Percentiles rank a stretch among this genome's conserved stretches.
phyloP scores from a whole-genome alignment of 1,140 invertebrate species.

The Geopemphigus sp. region DNA sequence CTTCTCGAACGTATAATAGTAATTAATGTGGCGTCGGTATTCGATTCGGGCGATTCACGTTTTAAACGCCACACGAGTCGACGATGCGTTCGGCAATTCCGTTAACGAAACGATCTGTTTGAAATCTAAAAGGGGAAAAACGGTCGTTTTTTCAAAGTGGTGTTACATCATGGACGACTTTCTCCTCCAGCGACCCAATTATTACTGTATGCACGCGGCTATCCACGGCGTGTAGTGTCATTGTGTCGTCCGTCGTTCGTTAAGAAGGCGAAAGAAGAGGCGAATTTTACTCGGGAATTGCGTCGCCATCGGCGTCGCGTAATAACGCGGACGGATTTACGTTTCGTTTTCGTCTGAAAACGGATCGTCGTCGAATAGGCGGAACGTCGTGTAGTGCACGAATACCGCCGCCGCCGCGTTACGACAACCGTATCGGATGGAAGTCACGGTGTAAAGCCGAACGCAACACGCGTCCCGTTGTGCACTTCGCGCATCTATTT shows the following conservation, averaged over 20 bases:
- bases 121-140: neutral
- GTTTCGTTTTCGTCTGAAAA: too few relatives aligned
- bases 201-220: neutral
- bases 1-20: conserved; percentile 4
- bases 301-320: neutral
- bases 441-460: too few relatives aligned
- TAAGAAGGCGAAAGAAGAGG: neutral
- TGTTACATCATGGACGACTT: conserved; percentile 39
- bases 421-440: too few relatives aligned
- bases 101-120: conserved; percentile 10
- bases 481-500: neutral
- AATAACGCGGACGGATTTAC: neutral
- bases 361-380: neutral
- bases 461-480: too few relatives aligned
- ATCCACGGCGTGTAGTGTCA: neutral
- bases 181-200: conserved; percentile 38
- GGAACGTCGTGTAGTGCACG: neutral
- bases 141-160: neutral
- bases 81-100: neutral
- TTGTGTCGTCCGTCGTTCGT: neutral
- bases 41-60: neutral
- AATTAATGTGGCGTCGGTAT: neutral
- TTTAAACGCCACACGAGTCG: neutral
- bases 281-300: neutral
- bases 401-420: neutral